Conservation (phyloP, 2,888 invertebrate genomes). For the Leptothorax acervorum region DNA sequence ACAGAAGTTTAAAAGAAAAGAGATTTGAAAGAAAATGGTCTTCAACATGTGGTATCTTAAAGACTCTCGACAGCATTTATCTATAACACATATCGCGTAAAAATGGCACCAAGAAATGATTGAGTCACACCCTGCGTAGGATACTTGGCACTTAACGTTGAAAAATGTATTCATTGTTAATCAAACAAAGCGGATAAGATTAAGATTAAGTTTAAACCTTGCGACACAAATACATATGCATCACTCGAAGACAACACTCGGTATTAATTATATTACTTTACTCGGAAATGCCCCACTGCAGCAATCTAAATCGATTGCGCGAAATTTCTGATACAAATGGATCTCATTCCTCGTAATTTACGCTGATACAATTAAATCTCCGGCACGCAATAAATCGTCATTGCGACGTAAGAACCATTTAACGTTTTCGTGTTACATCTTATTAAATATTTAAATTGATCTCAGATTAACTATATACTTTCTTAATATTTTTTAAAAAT, state of each 20-base stretch:
- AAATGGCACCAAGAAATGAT: neutral
- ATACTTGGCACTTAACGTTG: neutral
- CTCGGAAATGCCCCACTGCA: neutral
- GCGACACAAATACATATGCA: neutral
- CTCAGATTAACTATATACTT: neutral
- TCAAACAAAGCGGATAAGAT: neutral
- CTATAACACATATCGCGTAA: neutral
- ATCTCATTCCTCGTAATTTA: neutral
- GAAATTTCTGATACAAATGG: neutral
- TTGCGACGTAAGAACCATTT: neutral
- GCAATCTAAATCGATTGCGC: neutral
- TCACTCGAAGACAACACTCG: too few species aligned
- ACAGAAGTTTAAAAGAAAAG: conserved; percentile 4
- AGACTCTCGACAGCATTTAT: neutral
- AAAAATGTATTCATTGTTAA: neutral
- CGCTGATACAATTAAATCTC: neutral
- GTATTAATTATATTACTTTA: neutral
- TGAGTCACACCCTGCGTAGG: neutral
- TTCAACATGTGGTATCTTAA: neutral
- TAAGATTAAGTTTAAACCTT: neutral
- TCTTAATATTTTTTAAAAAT: neutral
- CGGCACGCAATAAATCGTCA: neutral
- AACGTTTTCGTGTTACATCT: neutral
- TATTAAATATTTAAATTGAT: conserved; percentile 5
- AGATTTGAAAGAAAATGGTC: neutral